These are phyloP conservation scores for Apotomis turbidana DNA, from an alignment of 2,888 invertebrate genomes.

Conservation along the genomic window DNA sequence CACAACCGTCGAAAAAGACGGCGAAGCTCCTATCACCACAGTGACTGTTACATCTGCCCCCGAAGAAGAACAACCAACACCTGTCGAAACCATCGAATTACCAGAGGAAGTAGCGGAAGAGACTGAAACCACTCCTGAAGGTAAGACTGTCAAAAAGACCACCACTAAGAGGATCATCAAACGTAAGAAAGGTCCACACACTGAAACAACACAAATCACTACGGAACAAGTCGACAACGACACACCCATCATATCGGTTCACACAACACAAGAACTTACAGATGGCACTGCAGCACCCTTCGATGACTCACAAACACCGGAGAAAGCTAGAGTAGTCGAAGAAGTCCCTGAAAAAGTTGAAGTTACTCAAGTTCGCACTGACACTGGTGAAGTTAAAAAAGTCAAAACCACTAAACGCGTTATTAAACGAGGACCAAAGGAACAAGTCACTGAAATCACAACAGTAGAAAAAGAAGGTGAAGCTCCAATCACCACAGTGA, in stretches of 20 bases:
- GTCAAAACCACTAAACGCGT: constrained; percentile 56
- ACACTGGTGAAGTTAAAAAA: constrained; percentile 52
- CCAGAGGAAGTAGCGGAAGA: constrained; percentile 49
- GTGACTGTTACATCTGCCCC: too few relatives aligned
- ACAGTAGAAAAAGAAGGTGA: constrained; percentile 48
- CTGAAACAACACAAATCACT: constrained; percentile 65
- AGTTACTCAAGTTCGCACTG: constrained; percentile 47
- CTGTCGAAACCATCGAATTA: constrained; percentile 52
- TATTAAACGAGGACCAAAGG: constrained; percentile 49
- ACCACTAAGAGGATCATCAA: constrained; percentile 50
- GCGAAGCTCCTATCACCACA: too few relatives aligned
- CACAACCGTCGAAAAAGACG: too few relatives aligned
- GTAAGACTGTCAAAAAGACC: constrained; percentile 54
- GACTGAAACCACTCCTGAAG: constrained; percentile 33
- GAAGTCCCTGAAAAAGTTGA: constrained; percentile 43
- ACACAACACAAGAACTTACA: constrained; percentile 58
- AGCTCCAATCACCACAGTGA: constrained; percentile 49
- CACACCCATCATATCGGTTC: constrained; percentile 64
- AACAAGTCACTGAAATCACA: constrained; percentile 48
- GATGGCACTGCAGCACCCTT: constrained; percentile 51
- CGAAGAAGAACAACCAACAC: constrained; percentile 41
- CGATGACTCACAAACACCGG: constrained; percentile 31
- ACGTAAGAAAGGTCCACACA: constrained; percentile 62
- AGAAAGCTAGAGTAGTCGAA: constrained; percentile 30
- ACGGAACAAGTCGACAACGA: constrained; percentile 71